Conservation (phyloP, 2,797 vertebrate genomes). For the Natrix natrix region DNA sequence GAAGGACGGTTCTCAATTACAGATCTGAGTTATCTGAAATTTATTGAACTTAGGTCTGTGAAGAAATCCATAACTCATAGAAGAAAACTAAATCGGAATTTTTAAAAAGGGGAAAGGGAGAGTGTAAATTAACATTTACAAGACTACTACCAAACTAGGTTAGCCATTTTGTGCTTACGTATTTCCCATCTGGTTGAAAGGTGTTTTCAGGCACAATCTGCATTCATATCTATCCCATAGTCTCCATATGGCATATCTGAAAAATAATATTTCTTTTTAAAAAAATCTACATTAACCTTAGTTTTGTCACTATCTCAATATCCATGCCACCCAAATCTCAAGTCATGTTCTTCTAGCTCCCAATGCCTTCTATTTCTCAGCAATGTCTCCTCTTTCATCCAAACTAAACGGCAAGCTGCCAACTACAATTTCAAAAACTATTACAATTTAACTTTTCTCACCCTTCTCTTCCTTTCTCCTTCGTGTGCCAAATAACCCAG, state of each 20-base stretch:
- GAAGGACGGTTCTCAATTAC: background rate
- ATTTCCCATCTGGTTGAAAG: background rate
- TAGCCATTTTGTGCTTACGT: background rate
- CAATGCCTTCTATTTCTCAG: background rate
- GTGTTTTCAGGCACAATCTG: background rate
- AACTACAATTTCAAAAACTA: background rate
- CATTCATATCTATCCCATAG: background rate
- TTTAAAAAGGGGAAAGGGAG: background rate
- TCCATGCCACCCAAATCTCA: background rate
- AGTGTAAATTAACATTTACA: background rate
- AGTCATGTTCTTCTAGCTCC: background rate
- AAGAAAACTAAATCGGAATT: fast-evolving
- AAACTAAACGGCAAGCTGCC: background rate
- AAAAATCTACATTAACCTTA: background rate
- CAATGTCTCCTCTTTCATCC: background rate
- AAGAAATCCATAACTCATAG: background rate
- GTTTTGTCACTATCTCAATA: background rate
- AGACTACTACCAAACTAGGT: background rate
- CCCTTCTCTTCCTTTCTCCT: background rate
- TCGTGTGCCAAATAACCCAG: background rate
- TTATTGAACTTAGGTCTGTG: background rate
- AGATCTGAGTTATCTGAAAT: background rate
- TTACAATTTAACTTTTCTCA: background rate
- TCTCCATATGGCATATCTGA: background rate
- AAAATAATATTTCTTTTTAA: background rate